phyloP scores from a whole-genome alignment of 2,888 invertebrate genomes.

The Miltochrista miniata region DNA sequence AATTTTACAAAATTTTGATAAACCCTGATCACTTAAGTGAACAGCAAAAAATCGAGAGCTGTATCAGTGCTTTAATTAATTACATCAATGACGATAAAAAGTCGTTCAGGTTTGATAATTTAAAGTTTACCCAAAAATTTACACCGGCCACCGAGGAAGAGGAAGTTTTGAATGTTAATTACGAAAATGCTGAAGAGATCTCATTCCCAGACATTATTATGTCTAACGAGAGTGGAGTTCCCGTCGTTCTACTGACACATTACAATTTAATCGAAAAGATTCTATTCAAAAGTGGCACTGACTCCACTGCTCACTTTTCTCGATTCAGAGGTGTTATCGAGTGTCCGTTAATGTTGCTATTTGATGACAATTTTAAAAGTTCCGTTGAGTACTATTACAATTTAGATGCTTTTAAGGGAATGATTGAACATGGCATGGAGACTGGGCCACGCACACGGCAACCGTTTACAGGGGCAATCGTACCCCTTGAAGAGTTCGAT shows the following conservation, averaged over 20 bases:
- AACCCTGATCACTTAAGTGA: neutral
- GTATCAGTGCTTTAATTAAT: neutral
- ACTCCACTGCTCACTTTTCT: neutral
- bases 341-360: constrained; percentile 3
- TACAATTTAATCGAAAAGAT: constrained; percentile 2
- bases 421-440: neutral
- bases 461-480: constrained; percentile 3
- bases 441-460: constrained; percentile 5
- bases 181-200: constrained; percentile 1
- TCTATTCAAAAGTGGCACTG: neutral
- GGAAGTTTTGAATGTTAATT: neutral
- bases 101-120: neutral
- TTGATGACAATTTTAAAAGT: neutral
- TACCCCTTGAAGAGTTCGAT: constrained; percentile 4
- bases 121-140: constrained; percentile 2
- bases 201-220: constrained; percentile 6
- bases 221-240: constrained; percentile 3
- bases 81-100: constrained; percentile 3
- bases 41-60: neutral
- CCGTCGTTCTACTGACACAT: constrained; percentile 2
- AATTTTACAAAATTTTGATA: neutral
- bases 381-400: constrained; percentile 8
- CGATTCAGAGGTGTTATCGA: neutral
- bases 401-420: constrained; percentile 1
- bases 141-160: neutral